Evolutionary conservation across 2,888 invertebrate genomes (phyloP).

Genomic region (Exocentrus adspersus): DNA sequence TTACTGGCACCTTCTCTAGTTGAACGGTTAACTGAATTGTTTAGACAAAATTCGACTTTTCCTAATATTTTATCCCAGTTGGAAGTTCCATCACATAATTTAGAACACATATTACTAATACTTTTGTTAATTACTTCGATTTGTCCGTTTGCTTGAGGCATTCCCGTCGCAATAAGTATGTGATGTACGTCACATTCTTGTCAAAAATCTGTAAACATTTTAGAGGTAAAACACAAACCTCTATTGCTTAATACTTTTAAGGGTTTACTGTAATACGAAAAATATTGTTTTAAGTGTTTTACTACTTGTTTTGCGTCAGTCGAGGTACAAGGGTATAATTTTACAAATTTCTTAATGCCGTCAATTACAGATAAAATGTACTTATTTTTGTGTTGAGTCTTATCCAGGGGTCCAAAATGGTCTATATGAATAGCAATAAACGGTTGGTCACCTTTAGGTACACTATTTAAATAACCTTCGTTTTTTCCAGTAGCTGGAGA

Average conservation of each 20-base stretch:
- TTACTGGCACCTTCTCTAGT: constrained; percentile 25
- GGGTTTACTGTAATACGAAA: constrained; percentile 44
- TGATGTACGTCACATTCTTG: too few relatives aligned
- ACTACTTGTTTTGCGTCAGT: constrained; percentile 41
- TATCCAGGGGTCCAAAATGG: constrained; percentile 46
- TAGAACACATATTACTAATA: too few relatives aligned
- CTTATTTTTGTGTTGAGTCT: constrained; percentile 34
- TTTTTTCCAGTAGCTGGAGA: too few relatives aligned
- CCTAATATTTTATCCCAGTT: constrained; percentile 40
- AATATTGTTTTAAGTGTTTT: constrained; percentile 40
- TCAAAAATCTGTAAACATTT: too few relatives aligned
- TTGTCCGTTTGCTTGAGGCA: too few relatives aligned
- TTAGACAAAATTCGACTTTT: constrained; percentile 31
- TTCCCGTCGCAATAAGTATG: too few relatives aligned
- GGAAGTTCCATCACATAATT: constrained; percentile 31
- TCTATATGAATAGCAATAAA: constrained; percentile 49
- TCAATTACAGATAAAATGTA: constrained; percentile 50
- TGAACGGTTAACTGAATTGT: constrained; percentile 25
- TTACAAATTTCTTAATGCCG: constrained; percentile 48
- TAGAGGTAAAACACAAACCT: too few relatives aligned
- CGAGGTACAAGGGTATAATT: constrained; percentile 37
- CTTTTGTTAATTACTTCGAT: too few relatives aligned
- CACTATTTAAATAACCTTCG: constrained; percentile 41
- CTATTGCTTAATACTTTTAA: too few relatives aligned
- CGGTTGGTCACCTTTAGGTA: constrained; percentile 46